Evolutionary conservation across 2,113 vertebrate species (phyloP).

Genomic region (Eptatretus burgeri): DNA sequence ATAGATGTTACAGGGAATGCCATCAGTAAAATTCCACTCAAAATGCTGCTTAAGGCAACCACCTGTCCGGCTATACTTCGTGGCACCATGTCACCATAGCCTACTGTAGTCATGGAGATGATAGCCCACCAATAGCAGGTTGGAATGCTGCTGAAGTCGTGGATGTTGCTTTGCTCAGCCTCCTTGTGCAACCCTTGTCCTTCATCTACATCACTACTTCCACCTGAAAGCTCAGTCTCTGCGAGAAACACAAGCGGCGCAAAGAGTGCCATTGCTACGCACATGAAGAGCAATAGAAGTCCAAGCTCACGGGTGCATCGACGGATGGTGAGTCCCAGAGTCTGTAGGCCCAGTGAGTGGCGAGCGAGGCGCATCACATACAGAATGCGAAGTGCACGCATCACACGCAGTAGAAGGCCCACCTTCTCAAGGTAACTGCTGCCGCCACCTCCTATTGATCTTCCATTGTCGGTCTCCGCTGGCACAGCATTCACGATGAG

Average conservation of each 20-base stretch:
- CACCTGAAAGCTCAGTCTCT: slow-evolving; percentile 43
- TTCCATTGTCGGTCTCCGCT: slow-evolving; percentile 14
- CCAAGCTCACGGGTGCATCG: slow-evolving; percentile 69
- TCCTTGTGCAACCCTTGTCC: not conserved
- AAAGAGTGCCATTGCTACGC: slow-evolving; percentile 78
- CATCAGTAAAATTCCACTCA: slow-evolving; percentile 85
- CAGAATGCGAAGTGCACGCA: slow-evolving; percentile 61
- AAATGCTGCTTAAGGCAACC: slow-evolving; percentile 73
- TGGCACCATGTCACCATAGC: slow-evolving; percentile 89
- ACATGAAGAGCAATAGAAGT: slow-evolving; percentile 61
- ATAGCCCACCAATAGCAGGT: slow-evolving; percentile 92
- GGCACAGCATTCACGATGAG: slow-evolving; percentile 44
- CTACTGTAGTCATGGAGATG: slow-evolving; percentile 93
- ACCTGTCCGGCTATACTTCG: slow-evolving; percentile 75
- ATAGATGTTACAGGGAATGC: slow-evolving; percentile 84
- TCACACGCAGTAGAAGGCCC: slow-evolving; percentile 48
- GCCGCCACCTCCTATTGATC: slow-evolving; percentile 20
- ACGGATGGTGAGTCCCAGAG: slow-evolving; percentile 48
- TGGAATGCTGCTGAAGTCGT: slow-evolving; percentile 77
- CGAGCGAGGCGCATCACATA: slow-evolving; percentile 69
- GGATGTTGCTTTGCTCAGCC: slow-evolving; percentile 32
- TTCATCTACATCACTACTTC: not conserved
- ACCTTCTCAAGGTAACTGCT: slow-evolving; percentile 72
- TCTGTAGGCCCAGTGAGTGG: slow-evolving; percentile 66
- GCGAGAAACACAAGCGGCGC: slow-evolving; percentile 59